Evolutionary conservation across 2,797 vertebrate genomes (phyloP), one percentile per base, ranked within the genome.

Genomic region (Falco concolor): DNA sequence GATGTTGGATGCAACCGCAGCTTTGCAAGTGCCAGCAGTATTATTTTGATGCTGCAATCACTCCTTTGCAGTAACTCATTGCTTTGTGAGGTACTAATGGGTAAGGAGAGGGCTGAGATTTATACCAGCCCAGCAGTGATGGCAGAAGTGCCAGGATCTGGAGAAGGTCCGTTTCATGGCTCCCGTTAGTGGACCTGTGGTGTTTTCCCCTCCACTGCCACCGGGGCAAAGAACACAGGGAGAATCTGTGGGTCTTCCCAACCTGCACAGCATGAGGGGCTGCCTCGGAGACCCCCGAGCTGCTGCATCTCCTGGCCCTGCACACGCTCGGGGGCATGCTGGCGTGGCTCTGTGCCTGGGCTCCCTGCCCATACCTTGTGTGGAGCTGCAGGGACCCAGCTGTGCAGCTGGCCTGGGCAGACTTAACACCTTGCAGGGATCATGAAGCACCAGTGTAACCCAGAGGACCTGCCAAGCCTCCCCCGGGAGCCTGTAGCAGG

Each of bases 251-350:
- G 21, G 14, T 86, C n/a, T 42, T 60, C 57, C 20, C 9, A 28
- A 25, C 28, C 44, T 7, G 4, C 40, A 47, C 3, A 52, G 56
- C 7, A 3, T 12, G 17, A 38, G 40, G 14, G 17, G 14, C 47
- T 86, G 76, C 44, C 28, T 38, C 79, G 30, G 28, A 76, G 34
- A 21, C 34, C 34, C 21, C 44, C 3, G 4, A 13, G 20, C 4
- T 52, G 25, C 21, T 60, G 45, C 27, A 53, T 30, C 36, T 60
- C n/a, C 9, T 12, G 25, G 57, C 20, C 27, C 42, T 25, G 47
- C 24, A 56, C 3, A 1, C 1, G 5, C 8, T 4, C 42, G 53
- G 64, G 20, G 22, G 15, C 32, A 60, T 0, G 0, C 30, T 1
- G 1, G 0, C 2, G 1, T 15, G 59, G 36, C 36, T 64, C 75